Conservation (phyloP, 2,113 vertebrate genomes). For the Eclectus roratus region DNA sequence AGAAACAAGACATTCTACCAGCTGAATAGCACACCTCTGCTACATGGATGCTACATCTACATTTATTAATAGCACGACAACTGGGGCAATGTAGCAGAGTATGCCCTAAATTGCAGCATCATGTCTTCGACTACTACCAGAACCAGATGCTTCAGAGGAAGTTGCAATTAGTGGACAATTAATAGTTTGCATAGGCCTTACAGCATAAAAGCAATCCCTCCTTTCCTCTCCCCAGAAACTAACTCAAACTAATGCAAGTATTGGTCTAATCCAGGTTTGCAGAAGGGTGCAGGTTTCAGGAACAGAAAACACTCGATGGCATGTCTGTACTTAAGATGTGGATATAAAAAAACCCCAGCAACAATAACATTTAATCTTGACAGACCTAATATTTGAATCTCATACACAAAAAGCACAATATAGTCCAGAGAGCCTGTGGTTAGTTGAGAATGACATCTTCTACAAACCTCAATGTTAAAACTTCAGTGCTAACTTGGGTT, state of each 20-base stretch:
- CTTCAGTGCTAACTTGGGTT: not conserved
- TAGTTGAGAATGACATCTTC: not conserved
- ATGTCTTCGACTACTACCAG: not conserved
- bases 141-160: conserved; percentile 17
- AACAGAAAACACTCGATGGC: not conserved
- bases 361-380: not conserved
- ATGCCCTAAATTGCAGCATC: not conserved
- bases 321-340: not conserved
- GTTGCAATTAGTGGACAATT: not conserved
- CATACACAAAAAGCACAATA: not conserved
- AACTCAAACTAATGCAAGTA: not conserved
- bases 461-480: not conserved
- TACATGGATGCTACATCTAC: not conserved
- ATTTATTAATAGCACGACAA: not conserved
- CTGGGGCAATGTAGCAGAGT: not conserved
- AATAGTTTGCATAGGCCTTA: not conserved
- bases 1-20: not conserved
- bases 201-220: not conserved
- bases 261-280: not conserved
- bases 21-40: not conserved
- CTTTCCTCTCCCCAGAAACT: not conserved
- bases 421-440: not conserved
- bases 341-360: accelerated
- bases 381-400: not conserved
- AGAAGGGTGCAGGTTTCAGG: not conserved